A percentile compares a stretch with the other conserved stretches of the same genome.
phyloP scores from a whole-genome alignment of 2,888 invertebrate genomes.

The Tupiocoris notatus region DNA sequence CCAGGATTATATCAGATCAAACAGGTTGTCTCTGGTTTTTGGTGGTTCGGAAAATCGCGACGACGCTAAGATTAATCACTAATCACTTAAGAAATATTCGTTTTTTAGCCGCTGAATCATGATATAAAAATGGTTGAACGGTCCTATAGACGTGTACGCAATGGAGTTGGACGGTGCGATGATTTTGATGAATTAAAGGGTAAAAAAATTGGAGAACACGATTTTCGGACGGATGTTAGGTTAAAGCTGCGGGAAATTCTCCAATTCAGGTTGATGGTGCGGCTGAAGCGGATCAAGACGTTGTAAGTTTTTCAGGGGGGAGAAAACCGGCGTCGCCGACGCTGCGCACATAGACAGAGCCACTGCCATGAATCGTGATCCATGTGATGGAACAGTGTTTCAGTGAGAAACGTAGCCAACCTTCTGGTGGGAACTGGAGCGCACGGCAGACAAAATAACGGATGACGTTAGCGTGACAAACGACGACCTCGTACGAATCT shows the following conservation, averaged over 20 bases:
- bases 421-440: slow-evolving; percentile 94
- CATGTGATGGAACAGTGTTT: slow-evolving; percentile 93
- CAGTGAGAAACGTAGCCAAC: slow-evolving; percentile 88
- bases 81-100: no score
- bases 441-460: slow-evolving; percentile 93
- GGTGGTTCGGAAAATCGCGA: no score
- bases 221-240: no score
- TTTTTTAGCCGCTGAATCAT: no score
- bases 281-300: slow-evolving; percentile 12
- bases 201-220: no score
- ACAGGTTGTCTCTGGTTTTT: no score
- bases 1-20: no score
- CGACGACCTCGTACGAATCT: slow-evolving; percentile 84
- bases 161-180: no score
- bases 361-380: slow-evolving; percentile 81
- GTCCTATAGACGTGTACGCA: no score
- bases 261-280: background rate
- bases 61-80: no score
- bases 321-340: slow-evolving; percentile 91
- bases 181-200: no score
- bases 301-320: slow-evolving; percentile 68
- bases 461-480: slow-evolving; percentile 98
- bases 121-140: no score
- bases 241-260: background rate
- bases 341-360: slow-evolving; percentile 75